Percentiles rank a stretch among this genome's conserved stretches.
Conservation (phyloP, 1,140 invertebrate species). For the Anoplolepis gracilipes region DNA sequence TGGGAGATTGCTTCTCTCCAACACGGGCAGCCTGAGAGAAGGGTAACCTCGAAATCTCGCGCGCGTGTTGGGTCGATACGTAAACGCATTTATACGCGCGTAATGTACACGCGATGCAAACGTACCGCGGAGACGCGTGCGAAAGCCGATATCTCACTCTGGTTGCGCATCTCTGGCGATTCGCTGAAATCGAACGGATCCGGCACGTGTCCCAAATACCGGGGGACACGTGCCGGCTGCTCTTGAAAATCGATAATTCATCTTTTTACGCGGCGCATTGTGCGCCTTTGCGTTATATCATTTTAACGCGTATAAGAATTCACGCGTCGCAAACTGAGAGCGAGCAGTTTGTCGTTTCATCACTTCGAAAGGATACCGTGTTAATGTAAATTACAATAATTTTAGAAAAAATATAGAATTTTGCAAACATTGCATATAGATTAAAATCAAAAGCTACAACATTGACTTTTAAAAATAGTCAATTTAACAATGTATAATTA, state of each 20-base stretch:
- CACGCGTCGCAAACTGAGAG: not conserved
- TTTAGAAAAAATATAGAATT: not conserved
- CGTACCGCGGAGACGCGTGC: conserved; percentile 43
- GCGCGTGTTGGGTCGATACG: conserved; percentile 59
- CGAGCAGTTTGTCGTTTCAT: not conserved
- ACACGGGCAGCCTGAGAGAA: conserved; percentile 56
- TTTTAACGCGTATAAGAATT: conserved; percentile 65
- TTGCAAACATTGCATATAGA: not conserved
- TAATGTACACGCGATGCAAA: conserved; percentile 41
- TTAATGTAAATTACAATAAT: not conserved
- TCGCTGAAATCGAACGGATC: conserved; percentile 6
- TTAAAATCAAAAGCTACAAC: not conserved
- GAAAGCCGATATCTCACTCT: not conserved
- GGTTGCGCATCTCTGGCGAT: conserved; percentile 53
- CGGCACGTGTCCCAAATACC: conserved; percentile 62
- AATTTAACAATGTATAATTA: not conserved
- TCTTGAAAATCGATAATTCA: conserved; percentile 67
- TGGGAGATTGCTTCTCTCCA: conserved; percentile 69
- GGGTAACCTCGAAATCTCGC: conserved; percentile 69
- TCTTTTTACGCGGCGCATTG: conserved; percentile 41
- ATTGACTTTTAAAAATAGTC: not conserved
- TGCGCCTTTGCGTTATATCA: conserved; percentile 51
- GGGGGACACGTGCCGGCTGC: conserved; percentile 57
- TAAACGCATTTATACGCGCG: conserved; percentile 30
- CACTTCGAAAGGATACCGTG: not conserved